Evolutionary conservation across 2,888 invertebrate genomes (phyloP), one percentile per base, ranked within the genome.

Genomic region (Allygus modestus): DNA sequence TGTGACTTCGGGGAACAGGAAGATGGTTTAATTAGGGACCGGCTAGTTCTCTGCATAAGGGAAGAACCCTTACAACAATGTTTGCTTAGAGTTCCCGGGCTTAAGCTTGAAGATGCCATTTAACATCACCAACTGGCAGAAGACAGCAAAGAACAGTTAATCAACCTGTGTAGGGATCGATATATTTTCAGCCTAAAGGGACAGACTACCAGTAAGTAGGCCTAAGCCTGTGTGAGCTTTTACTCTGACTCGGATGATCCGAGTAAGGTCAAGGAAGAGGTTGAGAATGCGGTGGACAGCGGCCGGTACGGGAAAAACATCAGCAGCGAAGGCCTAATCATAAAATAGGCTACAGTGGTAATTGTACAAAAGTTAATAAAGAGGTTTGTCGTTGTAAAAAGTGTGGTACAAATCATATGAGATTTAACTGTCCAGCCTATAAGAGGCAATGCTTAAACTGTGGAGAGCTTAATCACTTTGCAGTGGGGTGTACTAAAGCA

Each of bases 1-100:
- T 82, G 82, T 26, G 71, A 82, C 20, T 71, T 82, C 46, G 71
- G 46, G 12, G 51, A 82, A 23, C 71, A 82, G 46, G 82, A 82
- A 46, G 69, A 69, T n/a, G 43, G 31, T 41, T 26, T 82, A 4
- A 69, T 82, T 9, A 12, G 82, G 11, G 69, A 82, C 26, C 1
- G 65, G 26, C 15, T 82, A 31, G 82, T 82, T 5, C 15, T 82
- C 7, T 28, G 69, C 12, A 69, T 69, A 15, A 69, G 37, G 23
- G 65, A 82, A 37, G 69, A 37, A 7, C 17, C 65, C 23, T n/a
- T 43, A 23, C 82, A 82, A 82, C 69, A 82, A 82, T n/a, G 82
- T 9, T 28, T 82, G 31, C 61, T 82, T 17, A 65, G 65, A 23
- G 17, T 28, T 15, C 41, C 82, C 15, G n/a, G 69, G 20, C n/a